phyloP scores from a whole-genome alignment of 2,888 invertebrate genomes.

The Capitulum mitella region DNA sequence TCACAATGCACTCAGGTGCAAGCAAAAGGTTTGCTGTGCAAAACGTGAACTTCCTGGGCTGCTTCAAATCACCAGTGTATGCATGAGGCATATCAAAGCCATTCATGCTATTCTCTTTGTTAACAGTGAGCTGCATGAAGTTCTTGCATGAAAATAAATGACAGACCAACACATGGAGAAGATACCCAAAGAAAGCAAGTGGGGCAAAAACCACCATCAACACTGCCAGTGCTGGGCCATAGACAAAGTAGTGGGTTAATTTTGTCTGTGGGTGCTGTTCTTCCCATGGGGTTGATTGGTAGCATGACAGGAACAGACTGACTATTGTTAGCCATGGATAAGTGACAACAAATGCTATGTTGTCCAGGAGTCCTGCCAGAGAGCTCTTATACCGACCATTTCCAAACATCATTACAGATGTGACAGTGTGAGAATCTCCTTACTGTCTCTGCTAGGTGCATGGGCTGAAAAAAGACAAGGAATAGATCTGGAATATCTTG shows the following conservation, averaged over 20 bases:
- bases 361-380: neutral
- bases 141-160: neutral
- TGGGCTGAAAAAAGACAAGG: no score
- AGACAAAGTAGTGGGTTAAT: neutral
- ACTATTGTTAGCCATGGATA: conserved; percentile 33
- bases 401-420: neutral
- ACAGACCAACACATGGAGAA: neutral
- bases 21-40: conserved; percentile 33
- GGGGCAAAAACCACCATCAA: neutral
- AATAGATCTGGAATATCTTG: no score
- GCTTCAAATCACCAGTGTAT: no score
- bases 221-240: neutral
- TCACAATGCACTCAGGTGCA: conserved; percentile 22
- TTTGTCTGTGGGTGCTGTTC: conserved; percentile 30
- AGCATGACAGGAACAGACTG: conserved; percentile 34
- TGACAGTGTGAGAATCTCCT: no score
- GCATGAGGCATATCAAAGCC: no score
- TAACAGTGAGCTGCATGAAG: neutral
- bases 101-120: no score
- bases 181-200: neutral
- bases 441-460: no score
- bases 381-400: neutral
- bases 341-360: neutral
- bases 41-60: conserved; percentile 31
- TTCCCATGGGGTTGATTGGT: conserved; percentile 34